Percentiles rank a stretch among this genome's conserved stretches.
These are phyloP conservation scores for Alloscopus bannaensis DNA, from an alignment of 2,888 invertebrate genomes.

Conservation along the genomic window DNA sequence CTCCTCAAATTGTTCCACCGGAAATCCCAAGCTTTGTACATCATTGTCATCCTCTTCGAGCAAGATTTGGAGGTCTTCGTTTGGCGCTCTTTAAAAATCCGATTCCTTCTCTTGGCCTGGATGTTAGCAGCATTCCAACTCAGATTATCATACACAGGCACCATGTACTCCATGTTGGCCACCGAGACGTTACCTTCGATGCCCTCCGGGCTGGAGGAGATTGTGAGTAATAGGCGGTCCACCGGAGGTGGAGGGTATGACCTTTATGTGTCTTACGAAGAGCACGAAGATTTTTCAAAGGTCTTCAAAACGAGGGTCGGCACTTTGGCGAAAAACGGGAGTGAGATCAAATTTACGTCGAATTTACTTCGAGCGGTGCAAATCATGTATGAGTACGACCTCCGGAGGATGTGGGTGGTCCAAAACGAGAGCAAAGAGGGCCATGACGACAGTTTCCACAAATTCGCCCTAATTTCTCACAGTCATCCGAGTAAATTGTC, in stretches of 20 bases:
- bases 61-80: not conserved
- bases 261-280: not conserved
- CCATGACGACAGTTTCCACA: not conserved
- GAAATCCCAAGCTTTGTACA: not conserved
- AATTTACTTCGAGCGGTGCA: constrained; percentile 18
- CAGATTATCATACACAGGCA: constrained; percentile 24
- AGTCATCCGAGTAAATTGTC: not conserved
- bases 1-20: not conserved
- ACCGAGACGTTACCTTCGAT: constrained; percentile 4
- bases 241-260: not conserved
- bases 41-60: constrained; percentile 18
- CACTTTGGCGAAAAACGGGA: not conserved
- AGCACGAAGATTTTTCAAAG: constrained; percentile 5
- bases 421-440: not conserved
- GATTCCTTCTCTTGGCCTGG: constrained; percentile 1
- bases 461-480: constrained; percentile 28
- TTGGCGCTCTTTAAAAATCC: not conserved
- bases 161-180: constrained; percentile 24
- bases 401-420: constrained; percentile 7
- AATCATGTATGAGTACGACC: constrained; percentile 27
- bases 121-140: constrained; percentile 24
- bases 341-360: constrained; percentile 20
- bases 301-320: not conserved
- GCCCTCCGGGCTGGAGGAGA: not conserved
- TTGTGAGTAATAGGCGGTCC: constrained; percentile 9